These are phyloP conservation scores for Caenorhabditis elegans DNA, from an alignment of 1,140 invertebrate species.

Conservation along the genomic window WBcel235 BX284606.5:15199001-15199500, in stretches of 20 bases:
- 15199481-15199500: too few species aligned
- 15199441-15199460: too few species aligned
- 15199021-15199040: neutral
- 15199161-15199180: neutral
- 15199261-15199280: neutral
- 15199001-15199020: slow-evolving; percentile 17
- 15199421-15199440: too few species aligned
- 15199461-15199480: too few species aligned
- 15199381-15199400: neutral
- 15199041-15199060: neutral
- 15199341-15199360: neutral
- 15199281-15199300: neutral
- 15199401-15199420: neutral
- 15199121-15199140: slow-evolving; percentile 20
- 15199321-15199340: too few species aligned
- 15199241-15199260: neutral
- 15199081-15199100: neutral
- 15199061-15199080: neutral
- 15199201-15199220: neutral
- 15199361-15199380: neutral
- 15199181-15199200: neutral
- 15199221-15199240: too few species aligned
- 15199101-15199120: slow-evolving; percentile 14
- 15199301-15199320: neutral
- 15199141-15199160: neutral